Base-by-base conservation (phyloP, 2,113 vertebrate genomes). In the Anarrhichthys ocellatus region DNA sequence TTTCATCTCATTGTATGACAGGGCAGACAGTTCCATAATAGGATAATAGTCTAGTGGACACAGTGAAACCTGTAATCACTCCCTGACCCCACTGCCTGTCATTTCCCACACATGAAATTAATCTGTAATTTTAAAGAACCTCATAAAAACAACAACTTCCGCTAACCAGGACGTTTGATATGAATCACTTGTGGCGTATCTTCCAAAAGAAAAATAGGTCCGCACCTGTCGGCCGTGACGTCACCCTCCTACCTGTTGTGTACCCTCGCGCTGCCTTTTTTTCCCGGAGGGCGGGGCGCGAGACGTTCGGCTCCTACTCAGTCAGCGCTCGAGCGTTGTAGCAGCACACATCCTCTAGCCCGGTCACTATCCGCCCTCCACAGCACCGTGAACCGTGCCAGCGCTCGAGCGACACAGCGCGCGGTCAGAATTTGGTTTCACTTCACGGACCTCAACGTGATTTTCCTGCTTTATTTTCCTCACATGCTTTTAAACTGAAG, bases 241-340 rank as follows among this genome's bases (percentile, higher is more conserved):
- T 88, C 87, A 88, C 5, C 46, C 0, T 9, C 14, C 72, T 80
- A 94, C 92, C 93, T 94, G 93, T 74, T 71, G 73, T 74, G 44
- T 40, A 0, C 29, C 20, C 65, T 70, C 24, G 38, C 42, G 2
- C 68, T 14, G 71, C 56, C 56, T 71, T 48, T 72, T 69, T 71
- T 48, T 72, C 63, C 78, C 79, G 66, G 78, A 80, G 74, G 93
- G 92, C 86, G 91, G 90, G 90, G 93, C 91, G 1, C 59, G 46
- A 67, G 36, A 22, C 52, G n/a, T 3, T 18, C 2, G 24, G 32
- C 64, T 64, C 13, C 1, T 1, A 6, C 6, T 36, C 68, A 32
- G 65, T 18, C 48, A 24, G 64, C 63, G 54, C 75, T 69, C 42
- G 42, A 6, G 54, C 71, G n/a, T 7, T 3, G 5, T 6, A 32